Conservation (phyloP, 2,113 vertebrate genomes). For the Tachycineta bicolor region DNA sequence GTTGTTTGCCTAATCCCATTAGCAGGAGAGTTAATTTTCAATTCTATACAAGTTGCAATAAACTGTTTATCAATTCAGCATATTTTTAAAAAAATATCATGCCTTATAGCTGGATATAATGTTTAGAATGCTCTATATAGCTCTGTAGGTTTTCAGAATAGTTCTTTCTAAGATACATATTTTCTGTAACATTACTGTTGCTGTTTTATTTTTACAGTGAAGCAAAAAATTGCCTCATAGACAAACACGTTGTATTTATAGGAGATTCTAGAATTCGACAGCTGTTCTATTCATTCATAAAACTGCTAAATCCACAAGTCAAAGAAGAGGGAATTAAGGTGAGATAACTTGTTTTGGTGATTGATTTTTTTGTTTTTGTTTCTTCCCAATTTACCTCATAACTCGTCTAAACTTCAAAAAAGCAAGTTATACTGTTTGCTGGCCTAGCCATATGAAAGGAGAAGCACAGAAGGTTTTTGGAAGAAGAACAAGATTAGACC, state of each 20-base stretch:
- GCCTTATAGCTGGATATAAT: not conserved
- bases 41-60: not conserved
- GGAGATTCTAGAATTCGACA: constrained; percentile 97
- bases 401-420: not conserved
- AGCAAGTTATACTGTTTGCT: not conserved
- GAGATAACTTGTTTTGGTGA: not conserved
- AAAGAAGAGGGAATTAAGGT: constrained; percentile 94
- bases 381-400: not conserved
- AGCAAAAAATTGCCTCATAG: constrained; percentile 88
- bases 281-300: constrained; percentile 92
- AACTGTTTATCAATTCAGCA: not conserved
- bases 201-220: constrained; percentile 83
- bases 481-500: not conserved
- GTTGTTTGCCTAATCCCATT: not conserved
- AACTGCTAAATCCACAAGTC: constrained; percentile 86
- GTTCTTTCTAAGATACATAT: not conserved
- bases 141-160: not conserved
- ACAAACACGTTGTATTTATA: constrained; percentile 88
- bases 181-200: constrained; percentile 5
- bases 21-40: not conserved
- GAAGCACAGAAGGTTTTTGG: not conserved
- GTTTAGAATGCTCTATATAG: not conserved
- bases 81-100: not conserved
- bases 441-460: not conserved
- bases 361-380: not conserved